These are phyloP conservation scores for Labeo catla DNA, from an alignment of 2,113 vertebrate species.

Conservation along the genomic window DNA sequence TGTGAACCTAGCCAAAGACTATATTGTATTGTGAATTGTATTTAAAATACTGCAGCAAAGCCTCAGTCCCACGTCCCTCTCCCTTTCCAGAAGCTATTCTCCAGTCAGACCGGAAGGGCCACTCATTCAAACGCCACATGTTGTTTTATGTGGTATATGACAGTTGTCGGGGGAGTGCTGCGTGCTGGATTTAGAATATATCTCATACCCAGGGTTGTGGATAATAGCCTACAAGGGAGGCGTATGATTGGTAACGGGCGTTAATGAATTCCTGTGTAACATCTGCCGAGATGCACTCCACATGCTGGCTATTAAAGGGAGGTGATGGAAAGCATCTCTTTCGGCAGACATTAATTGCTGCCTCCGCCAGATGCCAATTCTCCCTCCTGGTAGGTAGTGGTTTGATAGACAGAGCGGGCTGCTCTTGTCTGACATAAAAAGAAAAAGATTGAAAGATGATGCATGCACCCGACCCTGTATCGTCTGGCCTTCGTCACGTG, in stretches of 20 bases:
- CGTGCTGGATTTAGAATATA: slow-evolving; percentile 51
- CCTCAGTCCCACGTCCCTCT: slow-evolving; percentile 1
- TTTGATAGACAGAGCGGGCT: slow-evolving; percentile 62
- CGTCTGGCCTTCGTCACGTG: not conserved
- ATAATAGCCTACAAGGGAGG: slow-evolving; percentile 71
- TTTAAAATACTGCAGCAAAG: slow-evolving; percentile 15
- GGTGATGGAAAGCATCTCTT: slow-evolving; percentile 67
- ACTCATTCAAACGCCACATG: slow-evolving; percentile 43
- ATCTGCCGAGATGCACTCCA: slow-evolving; percentile 70
- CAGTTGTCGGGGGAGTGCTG: slow-evolving; percentile 52
- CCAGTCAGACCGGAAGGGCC: slow-evolving; percentile 4
- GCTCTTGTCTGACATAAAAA: slow-evolving; percentile 58
- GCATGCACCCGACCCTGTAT: slow-evolving; percentile 13
- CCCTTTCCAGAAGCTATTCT: slow-evolving; percentile 4
- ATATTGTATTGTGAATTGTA: not conserved
- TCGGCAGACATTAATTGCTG: slow-evolving; percentile 70
- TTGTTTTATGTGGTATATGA: slow-evolving; percentile 43
- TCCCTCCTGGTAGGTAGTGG: slow-evolving; percentile 57
- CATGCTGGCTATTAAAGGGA: slow-evolving; percentile 70
- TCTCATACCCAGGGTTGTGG: slow-evolving; percentile 58
- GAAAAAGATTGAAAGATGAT: slow-evolving; percentile 39
- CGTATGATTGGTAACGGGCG: slow-evolving; percentile 63
- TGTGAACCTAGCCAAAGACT: not conserved
- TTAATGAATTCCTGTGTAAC: slow-evolving; percentile 71
- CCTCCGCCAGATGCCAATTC: slow-evolving; percentile 67